Evolutionary conservation across 1,140 invertebrate species (phyloP).

Genomic region (Lepidurus couesii): DNA sequence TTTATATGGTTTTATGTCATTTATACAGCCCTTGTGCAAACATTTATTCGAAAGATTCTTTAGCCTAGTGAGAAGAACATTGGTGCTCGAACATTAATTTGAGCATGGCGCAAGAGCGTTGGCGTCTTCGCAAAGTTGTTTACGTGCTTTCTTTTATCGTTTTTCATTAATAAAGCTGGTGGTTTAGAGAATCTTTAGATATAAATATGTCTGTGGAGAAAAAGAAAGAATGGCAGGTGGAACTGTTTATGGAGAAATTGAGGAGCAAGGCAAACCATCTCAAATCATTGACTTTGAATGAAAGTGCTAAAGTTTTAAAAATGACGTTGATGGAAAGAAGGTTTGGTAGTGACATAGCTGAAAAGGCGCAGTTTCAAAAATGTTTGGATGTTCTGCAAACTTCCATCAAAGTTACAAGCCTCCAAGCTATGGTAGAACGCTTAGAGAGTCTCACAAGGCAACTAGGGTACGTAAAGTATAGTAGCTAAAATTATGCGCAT

Average conservation of each 20-base stretch:
- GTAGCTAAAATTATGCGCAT: too few relatives aligned
- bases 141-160: neutral
- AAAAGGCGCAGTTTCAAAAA: conserved; percentile 76
- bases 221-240: conserved; percentile 38
- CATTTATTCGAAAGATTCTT: neutral
- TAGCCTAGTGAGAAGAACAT: neutral
- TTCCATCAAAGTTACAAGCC: conserved; percentile 84
- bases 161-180: neutral
- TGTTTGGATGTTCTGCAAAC: conserved; percentile 88
- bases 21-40: neutral
- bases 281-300: conserved; percentile 42
- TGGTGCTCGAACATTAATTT: neutral
- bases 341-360: conserved; percentile 57
- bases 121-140: neutral
- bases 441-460: conserved; percentile 84
- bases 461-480: conserved; percentile 57
- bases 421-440: conserved; percentile 85
- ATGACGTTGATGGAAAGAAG: conserved; percentile 36
- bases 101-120: neutral
- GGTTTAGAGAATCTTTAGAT: neutral
- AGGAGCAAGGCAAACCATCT: conserved; percentile 41
- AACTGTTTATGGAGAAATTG: conserved; percentile 44
- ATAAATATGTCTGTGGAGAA: neutral
- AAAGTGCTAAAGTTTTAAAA: conserved; percentile 43
- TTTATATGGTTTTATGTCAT: too few relatives aligned